Evolutionary conservation across 1,140 invertebrate species (phyloP), one percentile per base, ranked within the genome.

Genomic region (Nymphalis io): DNA sequence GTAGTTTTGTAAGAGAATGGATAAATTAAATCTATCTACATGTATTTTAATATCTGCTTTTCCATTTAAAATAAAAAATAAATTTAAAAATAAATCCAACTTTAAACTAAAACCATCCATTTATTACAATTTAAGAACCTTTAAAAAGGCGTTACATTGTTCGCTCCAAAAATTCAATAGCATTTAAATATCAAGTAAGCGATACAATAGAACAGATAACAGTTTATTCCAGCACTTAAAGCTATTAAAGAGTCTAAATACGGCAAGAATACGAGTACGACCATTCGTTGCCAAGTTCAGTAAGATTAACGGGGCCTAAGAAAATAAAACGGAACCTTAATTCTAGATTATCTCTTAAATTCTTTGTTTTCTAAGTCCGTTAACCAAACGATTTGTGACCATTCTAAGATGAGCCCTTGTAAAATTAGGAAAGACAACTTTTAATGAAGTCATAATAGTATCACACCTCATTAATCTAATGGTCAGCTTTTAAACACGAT

Each of bases 201-300:
- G 12, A 53, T 21, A 55, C 51, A 27, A 55, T 27, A 6, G 11
- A 55, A 55, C 51, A 55, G 51, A 55, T 55, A 20, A 55, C 20
- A 20, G 51, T 3, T 55, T 55, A 55, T 23, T 55, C 13, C 20
- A 59, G 57, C 57, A 18, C 33, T 59, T 59, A 39, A 38, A 18
- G 33, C 38, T 40, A 59, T 59, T 40, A 59, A 59, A 59, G 10
- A 40, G 57, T 59, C 57, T 38, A n/a, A 21, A 59, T 59, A 18
- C 38, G 39, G 39, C 38, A 15, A 20, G 33, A 59, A n/a, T 53
- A 16, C 12, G 51, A 55, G 23, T 27, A 33, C 23, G n/a, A 2
- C 48, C 48, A 55, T n/a, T 55, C 51, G 51, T 55, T 55, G 23
- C 51, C 51, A 55, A 27, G 21, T 55, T 23, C 48, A 18, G 18